phyloP scores from a whole-genome alignment of 2,797 vertebrate genomes.

The Mus spretus region DNA sequence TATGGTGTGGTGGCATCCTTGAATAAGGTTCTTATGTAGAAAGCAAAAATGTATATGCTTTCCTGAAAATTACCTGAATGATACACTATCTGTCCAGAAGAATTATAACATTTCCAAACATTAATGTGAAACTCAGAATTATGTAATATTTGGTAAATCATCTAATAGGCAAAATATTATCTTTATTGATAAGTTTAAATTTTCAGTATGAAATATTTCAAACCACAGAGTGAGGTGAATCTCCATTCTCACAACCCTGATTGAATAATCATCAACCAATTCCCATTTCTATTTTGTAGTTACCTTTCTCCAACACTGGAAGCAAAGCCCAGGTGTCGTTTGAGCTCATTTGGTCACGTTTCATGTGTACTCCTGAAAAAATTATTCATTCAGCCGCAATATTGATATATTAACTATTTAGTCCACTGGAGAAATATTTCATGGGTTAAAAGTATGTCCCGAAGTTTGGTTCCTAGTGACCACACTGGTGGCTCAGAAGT shows the following conservation, averaged over 20 bases:
- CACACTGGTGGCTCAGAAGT: not conserved
- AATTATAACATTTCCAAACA: conserved; percentile 40
- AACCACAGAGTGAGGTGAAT: not conserved
- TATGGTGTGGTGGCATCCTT: not conserved
- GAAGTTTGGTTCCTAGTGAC: not conserved
- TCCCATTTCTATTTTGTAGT: not conserved
- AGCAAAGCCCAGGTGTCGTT: not conserved
- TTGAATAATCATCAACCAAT: not conserved
- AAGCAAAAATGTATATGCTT: conserved; percentile 37
- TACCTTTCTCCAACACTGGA: not conserved
- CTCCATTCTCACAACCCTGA: not conserved
- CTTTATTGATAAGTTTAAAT: conserved; percentile 46
- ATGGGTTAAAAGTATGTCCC: not conserved
- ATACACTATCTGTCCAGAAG: not conserved
- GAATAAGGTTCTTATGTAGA: not conserved
- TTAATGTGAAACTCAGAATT: not conserved
- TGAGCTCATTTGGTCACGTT: not conserved
- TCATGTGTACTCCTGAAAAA: not conserved
- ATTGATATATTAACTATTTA: not conserved
- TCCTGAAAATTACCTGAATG: not conserved
- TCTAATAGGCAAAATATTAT: conserved; percentile 40
- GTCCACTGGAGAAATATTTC: not conserved
- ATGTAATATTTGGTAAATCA: not conserved
- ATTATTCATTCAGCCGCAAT: not conserved
- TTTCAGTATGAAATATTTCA: conserved; percentile 38